phyloP scores from a whole-genome alignment of 1,140 invertebrate species.

The Rhizoglyphus robini region DNA sequence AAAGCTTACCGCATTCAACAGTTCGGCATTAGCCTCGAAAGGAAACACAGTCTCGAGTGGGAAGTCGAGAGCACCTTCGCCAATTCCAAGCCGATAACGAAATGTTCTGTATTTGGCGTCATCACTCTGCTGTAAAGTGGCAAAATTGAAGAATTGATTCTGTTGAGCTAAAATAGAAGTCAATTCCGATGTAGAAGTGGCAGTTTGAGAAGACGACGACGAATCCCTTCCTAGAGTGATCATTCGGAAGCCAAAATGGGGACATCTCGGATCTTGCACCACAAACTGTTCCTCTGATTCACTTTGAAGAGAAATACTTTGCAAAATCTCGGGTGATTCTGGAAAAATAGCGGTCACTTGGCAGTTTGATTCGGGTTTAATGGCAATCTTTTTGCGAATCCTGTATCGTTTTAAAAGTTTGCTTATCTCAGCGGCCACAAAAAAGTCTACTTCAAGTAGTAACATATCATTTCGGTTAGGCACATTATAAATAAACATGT shows the following conservation, averaged over 20 bases:
- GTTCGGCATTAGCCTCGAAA: slow-evolving; percentile 84
- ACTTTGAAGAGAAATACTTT: not conserved
- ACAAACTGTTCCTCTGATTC: not conserved
- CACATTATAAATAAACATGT: slow-evolving; percentile 60
- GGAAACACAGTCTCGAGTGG: slow-evolving; percentile 69
- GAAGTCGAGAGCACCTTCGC: slow-evolving; percentile 70
- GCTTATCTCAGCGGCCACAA: slow-evolving; percentile 42
- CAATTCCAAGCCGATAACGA: slow-evolving; percentile 47
- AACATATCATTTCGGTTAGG: slow-evolving; percentile 34
- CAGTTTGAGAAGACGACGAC: not conserved
- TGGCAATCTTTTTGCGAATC: slow-evolving; percentile 48
- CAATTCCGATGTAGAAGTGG: not conserved
- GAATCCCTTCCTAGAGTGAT: not conserved
- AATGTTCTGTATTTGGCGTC: slow-evolving; percentile 38
- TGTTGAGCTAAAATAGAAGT: not conserved
- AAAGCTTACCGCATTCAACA: slow-evolving; percentile 83
- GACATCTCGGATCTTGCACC: slow-evolving; percentile 24
- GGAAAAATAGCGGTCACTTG: not conserved
- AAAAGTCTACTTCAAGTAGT: slow-evolving; percentile 64
- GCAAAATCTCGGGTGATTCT: not conserved
- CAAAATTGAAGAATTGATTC: not conserved
- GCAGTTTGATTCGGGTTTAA: slow-evolving; percentile 24
- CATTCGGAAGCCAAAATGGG: slow-evolving; percentile 19
- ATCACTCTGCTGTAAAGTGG: slow-evolving; percentile 15
- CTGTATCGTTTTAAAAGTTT: slow-evolving; percentile 67